Percentiles rank a stretch among this genome's conserved stretches.
phyloP scores from a whole-genome alignment of 2,113 vertebrate genomes.

The Hymenochirus boettgeri region DNA sequence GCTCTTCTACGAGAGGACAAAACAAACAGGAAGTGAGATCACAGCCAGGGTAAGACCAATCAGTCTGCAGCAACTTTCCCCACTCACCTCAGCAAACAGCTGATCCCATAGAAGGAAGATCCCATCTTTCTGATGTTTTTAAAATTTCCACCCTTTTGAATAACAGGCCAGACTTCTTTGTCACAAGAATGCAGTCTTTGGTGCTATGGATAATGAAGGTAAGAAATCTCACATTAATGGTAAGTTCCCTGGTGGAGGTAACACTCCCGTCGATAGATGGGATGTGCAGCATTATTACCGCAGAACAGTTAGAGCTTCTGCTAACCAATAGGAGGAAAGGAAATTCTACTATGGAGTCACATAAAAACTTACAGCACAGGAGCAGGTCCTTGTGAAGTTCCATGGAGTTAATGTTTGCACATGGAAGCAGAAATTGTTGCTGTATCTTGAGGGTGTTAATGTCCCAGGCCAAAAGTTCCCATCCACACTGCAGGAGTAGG shows the following conservation, averaged over 20 bases:
- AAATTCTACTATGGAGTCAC: too few species aligned
- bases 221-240: too few species aligned
- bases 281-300: too few species aligned
- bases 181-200: constrained; percentile 62
- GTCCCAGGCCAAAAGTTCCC: constrained; percentile 82
- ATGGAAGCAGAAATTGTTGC: constrained; percentile 62
- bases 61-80: too few species aligned
- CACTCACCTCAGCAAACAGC: constrained; percentile 72
- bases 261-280: too few species aligned
- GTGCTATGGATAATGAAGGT: constrained; percentile 50
- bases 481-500: constrained; percentile 81
- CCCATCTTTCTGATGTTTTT: constrained; percentile 41
- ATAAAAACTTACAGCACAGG: too few species aligned
- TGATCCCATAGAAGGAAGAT: constrained; percentile 67
- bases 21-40: background rate
- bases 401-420: constrained; percentile 69
- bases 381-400: constrained; percentile 61
- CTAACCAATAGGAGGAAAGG: too few species aligned
- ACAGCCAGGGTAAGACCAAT: too few species aligned
- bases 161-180: constrained; percentile 54
- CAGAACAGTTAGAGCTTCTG: too few species aligned
- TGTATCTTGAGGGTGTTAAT: constrained; percentile 75
- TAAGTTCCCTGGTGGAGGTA: too few species aligned
- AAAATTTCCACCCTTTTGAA: constrained; percentile 54
- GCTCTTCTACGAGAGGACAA: constrained; percentile 58